phyloP scores from a whole-genome alignment of 2,113 vertebrate genomes.

The Callipepla californica region DNA sequence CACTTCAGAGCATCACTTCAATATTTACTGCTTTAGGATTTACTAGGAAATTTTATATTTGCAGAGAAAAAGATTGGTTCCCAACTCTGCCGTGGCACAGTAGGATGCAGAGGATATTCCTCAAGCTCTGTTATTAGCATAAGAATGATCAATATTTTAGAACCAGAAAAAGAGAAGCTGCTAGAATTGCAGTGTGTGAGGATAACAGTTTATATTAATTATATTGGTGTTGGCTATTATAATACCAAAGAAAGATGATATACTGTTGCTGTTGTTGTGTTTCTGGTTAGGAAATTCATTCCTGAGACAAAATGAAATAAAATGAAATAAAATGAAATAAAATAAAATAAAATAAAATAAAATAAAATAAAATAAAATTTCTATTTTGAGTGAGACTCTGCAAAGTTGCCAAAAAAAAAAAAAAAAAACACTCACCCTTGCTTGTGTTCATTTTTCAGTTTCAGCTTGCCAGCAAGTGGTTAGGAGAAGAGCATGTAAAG shows the following conservation, averaged over 20 bases:
- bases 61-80: background rate
- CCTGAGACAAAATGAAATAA: background rate
- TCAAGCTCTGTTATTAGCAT: background rate
- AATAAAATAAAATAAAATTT: background rate
- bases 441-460: background rate
- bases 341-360: background rate
- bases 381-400: background rate
- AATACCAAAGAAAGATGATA: background rate
- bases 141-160: background rate
- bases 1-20: background rate
- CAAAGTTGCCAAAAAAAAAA: background rate
- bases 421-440: background rate
- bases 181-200: background rate
- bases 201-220: background rate
- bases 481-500: background rate
- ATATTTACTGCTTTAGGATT: background rate
- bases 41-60: background rate
- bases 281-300: background rate
- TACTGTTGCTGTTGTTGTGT: background rate
- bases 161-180: background rate
- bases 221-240: background rate
- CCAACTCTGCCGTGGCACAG: background rate
- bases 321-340: background rate
- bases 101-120: background rate
- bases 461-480: background rate